Base-by-base conservation (phyloP, 2,888 invertebrate species). In the Melipona bicolor region DNA sequence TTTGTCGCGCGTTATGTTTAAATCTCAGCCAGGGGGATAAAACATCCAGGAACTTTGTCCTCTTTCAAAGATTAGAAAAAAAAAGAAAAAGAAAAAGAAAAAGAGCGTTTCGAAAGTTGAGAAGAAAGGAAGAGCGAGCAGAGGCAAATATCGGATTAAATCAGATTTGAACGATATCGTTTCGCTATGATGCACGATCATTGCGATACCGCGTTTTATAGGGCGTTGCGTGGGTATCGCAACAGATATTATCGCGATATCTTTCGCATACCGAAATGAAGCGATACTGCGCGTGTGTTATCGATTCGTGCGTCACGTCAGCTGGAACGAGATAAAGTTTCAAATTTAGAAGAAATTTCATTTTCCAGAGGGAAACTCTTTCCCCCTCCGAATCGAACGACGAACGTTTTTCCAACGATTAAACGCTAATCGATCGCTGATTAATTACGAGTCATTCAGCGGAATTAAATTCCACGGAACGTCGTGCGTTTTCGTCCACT, bases 301-400 rank as follows among this genome's bases (percentile, higher is more conserved):
- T 82, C 77, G 83, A 73, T 82, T 56, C 19, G 36, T 27, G 32
- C 32, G 27, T 11, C 65, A 82, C 36, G 67, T 70, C 77, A 65
- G 71, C 54, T 54, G 77, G 65, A 77, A 74, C 27, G 69, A 73
- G 83, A 83, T 82, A 81, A 82, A 74, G 19, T 70, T 27, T 1
- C 0, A 59, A 61, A 74, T 81, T 77, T 61, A 24, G 27, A 74
- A 54, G 74, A 65, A 83, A 52, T 62, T 32, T 27, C 21, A n/a
- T 21, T n/a, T 62, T 52, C 49, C 27, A 13, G 49, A 4, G 2
- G 19, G 9, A 43, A 56, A 54, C 3, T 56, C 24, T 24, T 3
- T 76, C 13, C 17, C 5, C 17, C 19, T 27, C 3, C 11, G 49
- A 11, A 52, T 50, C 13, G 21, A 62, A 27, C 24, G 27, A 56